Conservation (phyloP, 2,888 invertebrate genomes). For the Aspidiotus rigidus region DNA sequence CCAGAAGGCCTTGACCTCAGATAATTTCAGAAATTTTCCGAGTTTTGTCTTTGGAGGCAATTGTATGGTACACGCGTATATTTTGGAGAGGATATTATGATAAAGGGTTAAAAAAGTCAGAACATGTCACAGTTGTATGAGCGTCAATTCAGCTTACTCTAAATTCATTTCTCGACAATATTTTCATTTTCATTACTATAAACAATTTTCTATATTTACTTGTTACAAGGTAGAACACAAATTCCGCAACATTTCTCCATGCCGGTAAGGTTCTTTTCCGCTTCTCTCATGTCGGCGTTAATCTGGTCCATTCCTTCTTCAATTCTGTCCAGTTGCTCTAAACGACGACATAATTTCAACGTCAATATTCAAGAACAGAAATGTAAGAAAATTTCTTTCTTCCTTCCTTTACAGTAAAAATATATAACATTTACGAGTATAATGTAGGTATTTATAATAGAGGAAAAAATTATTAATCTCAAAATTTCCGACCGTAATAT, state of each 20-base stretch:
- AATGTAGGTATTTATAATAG: not conserved
- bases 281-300: conserved; percentile 99
- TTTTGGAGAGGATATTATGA: too few species aligned
- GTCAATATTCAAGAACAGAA: not conserved
- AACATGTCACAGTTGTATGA: too few species aligned
- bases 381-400: not conserved
- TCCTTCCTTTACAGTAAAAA: not conserved
- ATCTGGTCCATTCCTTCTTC: conserved; percentile 99
- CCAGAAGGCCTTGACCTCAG: too few species aligned
- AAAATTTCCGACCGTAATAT: not conserved
- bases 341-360: not conserved
- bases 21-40: too few species aligned
- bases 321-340: conserved; percentile 98
- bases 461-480: not conserved
- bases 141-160: too few species aligned
- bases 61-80: too few species aligned
- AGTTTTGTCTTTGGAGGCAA: too few species aligned
- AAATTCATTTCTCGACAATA: not conserved
- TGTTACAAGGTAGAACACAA: conserved; percentile 97
- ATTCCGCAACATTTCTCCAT: conserved; percentile 99
- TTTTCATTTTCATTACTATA: not conserved
- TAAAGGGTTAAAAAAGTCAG: too few species aligned
- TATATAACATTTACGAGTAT: too few species aligned
- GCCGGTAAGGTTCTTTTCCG: conserved; percentile 98
- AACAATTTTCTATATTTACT: conserved; percentile 53